Base-by-base conservation (phyloP, 2,797 vertebrate genomes). In the Dallia pectoralis region DNA sequence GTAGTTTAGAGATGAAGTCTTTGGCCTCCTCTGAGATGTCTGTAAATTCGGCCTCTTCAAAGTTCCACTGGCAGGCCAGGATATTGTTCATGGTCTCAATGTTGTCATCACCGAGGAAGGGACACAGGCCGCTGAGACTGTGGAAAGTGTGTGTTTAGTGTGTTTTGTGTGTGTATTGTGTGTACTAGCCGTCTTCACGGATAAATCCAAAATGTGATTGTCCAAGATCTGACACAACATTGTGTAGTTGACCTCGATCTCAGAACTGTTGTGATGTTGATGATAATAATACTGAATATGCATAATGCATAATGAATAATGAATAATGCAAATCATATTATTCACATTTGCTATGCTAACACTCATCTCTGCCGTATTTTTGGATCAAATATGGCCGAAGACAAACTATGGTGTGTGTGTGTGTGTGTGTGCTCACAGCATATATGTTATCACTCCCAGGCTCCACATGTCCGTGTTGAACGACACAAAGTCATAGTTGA, bases 391-490 rank as follows among this genome's bases (percentile, higher is more conserved):
- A n/a, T n/a, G n/a, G n/a, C n/a, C n/a, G n/a, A n/a, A n/a, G n/a
- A n/a, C n/a, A n/a, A n/a, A n/a, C n/a, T 69, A 22, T 33, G 25
- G 40, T 66, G 29, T n/a, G n/a, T 47, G 66, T 70, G 7, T 67
- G 36, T 25, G 19, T 59, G 30, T 56, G 22, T 44, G 4, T 81
- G 90, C 97, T 96, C 90, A 99, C 98, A 99, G 93, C 98, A 99
- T 99, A 77, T 98, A 99, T 48, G 96, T 91, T 49, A 99, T 99
- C 81, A 99, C 96, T 0, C 98, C 98, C 16, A 99, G 87, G 67
- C 97, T 99, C 98, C 97, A 99, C 98, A 99, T 99, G 91, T 99
- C 98, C 0, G 97, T 99, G 85, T 97, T 94, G 87, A 97, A 99
- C 0, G 98, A 99, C 80, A 99, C 98, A 81, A 95, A 98, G 74